Percentiles rank a stretch among this genome's conserved stretches.
Evolutionary conservation across 1,140 invertebrate genomes (phyloP).

Genomic region (Lasaia peninsularis): DNA sequence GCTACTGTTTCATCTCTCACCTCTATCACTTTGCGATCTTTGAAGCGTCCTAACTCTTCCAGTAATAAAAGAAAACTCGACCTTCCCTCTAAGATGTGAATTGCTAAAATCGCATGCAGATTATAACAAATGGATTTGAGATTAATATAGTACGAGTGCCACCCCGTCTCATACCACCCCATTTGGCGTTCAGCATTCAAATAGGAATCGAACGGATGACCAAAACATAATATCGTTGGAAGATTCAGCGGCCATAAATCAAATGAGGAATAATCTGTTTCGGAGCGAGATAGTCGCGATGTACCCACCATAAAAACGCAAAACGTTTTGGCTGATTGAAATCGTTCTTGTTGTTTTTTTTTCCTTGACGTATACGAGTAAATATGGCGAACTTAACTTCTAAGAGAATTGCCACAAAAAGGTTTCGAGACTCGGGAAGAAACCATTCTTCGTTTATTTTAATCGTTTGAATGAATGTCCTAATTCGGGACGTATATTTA

Average conservation of each 20-base stretch:
- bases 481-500: constrained; percentile 28
- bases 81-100: constrained; percentile 47
- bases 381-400: constrained; percentile 65
- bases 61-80: constrained; percentile 57
- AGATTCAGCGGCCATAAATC: constrained; percentile 74
- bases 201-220: constrained; percentile 77
- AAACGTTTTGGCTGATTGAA: constrained; percentile 76
- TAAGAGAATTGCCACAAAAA: constrained; percentile 72
- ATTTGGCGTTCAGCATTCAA: constrained; percentile 73
- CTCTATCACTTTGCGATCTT: constrained; percentile 71
- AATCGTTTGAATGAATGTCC: constrained; percentile 60
- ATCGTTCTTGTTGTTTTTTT: constrained; percentile 68
- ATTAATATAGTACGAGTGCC: constrained; percentile 75
- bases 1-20: constrained; percentile 77
- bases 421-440: constrained; percentile 73
- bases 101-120: constrained; percentile 56
- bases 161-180: constrained; percentile 70
- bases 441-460: constrained; percentile 71
- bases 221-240: constrained; percentile 77
- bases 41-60: constrained; percentile 69
- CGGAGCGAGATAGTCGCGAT: constrained; percentile 67
- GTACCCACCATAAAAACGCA: constrained; percentile 72
- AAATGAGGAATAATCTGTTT: constrained; percentile 77
- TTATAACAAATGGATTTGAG: constrained; percentile 75
- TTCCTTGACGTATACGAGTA: constrained; percentile 76